Conservation (phyloP, 2,888 invertebrate species). For the Tridacna crocea region DNA sequence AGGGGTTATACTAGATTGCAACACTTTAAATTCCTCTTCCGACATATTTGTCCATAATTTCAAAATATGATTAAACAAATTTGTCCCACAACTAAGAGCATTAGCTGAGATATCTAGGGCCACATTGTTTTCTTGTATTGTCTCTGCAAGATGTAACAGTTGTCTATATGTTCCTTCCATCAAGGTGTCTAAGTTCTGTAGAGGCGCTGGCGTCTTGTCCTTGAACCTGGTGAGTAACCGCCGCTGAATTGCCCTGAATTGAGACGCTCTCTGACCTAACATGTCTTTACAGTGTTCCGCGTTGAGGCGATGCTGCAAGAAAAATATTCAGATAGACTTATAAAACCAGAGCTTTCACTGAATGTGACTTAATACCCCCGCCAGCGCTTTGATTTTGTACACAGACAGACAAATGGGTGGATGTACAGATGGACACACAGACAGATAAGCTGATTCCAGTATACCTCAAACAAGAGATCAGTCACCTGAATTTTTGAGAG, state of each 20-base stretch:
- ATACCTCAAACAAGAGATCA: too few species aligned
- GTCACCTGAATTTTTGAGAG: too few species aligned
- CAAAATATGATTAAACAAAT: slow-evolving; percentile 83
- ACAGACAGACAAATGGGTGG: too few species aligned
- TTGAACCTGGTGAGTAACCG: slow-evolving; percentile 91
- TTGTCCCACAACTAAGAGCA: slow-evolving; percentile 83
- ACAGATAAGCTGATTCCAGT: too few species aligned
- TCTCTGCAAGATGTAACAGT: slow-evolving; percentile 78
- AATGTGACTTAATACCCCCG: too few species aligned
- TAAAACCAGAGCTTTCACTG: too few species aligned
- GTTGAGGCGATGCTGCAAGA: slow-evolving; percentile 74
- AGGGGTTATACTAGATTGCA: slow-evolving; percentile 84
- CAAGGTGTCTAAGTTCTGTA: slow-evolving; percentile 89
- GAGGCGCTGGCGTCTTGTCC: slow-evolving; percentile 90
- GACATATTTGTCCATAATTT: slow-evolving; percentile 83
- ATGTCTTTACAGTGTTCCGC: slow-evolving; percentile 82
- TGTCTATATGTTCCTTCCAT: slow-evolving; percentile 90
- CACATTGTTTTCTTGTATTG: slow-evolving; percentile 80
- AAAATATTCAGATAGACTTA: background rate
- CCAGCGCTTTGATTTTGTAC: too few species aligned
- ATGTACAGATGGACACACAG: too few species aligned
- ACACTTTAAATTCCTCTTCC: slow-evolving; percentile 82
- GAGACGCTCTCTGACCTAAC: slow-evolving; percentile 87
- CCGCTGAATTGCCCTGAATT: slow-evolving; percentile 91
- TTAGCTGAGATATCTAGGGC: slow-evolving; percentile 81